Base-by-base conservation (phyloP, 2,113 vertebrate species). In the Clarias gariepinus region DNA sequence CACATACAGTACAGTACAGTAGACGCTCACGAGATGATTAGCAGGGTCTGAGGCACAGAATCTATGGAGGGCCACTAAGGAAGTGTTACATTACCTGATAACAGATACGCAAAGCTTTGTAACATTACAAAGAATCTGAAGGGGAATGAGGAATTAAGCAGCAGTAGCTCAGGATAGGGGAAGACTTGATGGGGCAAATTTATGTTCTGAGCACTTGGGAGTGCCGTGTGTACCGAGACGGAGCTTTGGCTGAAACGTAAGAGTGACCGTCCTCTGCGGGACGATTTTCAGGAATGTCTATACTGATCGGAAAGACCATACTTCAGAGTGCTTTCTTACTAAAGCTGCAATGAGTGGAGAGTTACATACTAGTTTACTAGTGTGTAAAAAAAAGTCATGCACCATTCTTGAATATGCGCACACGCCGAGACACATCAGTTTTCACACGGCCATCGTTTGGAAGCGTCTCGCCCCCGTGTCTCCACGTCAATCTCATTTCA, bases 121-220 rank as follows among this genome's bases (percentile, higher is more conserved):
- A 41, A 10, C 41, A 47, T 66, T 78, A 55, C 74, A 23, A 58
- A 73, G 28, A n/a, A 53, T 87, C 58, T 33, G 53, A 3, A 12
- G 28, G 16, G 21, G 23, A 73, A 68, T 61, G 57, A 6, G 53
- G 53, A 80, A 71, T 55, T 64, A 85, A 84, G 89, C 91, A 87
- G 92, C 90, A 93, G 93, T 92, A 93, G 93, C 88, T 90, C 87
- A 91, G 91, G 90, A 88, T 87, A 60, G 85, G 89, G 93, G 94
- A 95, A 95, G 94, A 95, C 93, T 90, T 91, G 92, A 91, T 91
- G 90, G 86, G 86, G 91, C 92, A 89, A 92, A 89, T 93, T 91
- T 89, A 86, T 90, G 91, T 94, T 84, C 79, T 57, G 74, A 92
- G 90, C 91, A 89, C 81, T 57, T 57, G 36, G 57, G 28, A 69